Evolutionary conservation across 2,113 vertebrate genomes (phyloP).

Genomic region (Carlito syrichta): DNA sequence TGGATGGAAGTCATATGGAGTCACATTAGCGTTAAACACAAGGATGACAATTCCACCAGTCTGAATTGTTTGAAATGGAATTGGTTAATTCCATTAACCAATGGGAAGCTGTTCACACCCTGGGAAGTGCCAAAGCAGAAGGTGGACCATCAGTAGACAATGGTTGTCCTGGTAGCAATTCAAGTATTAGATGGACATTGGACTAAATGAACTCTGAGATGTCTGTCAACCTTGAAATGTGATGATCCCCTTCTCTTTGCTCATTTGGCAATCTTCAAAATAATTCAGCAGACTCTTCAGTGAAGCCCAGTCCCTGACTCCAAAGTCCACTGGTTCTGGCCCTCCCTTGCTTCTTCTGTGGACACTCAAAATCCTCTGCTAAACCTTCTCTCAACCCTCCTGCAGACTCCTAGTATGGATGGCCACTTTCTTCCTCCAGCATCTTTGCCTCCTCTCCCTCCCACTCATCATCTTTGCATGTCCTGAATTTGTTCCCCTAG

Average conservation of each 20-base stretch:
- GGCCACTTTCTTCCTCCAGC: not conserved
- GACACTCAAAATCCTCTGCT: not conserved
- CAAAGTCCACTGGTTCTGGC: not conserved
- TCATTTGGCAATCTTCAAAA: not conserved
- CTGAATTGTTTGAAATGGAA: not conserved
- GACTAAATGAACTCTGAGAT: not conserved
- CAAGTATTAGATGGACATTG: no score
- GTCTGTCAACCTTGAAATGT: not conserved
- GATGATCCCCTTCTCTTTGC: not conserved
- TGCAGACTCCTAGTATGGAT: not conserved
- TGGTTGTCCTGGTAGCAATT: not conserved
- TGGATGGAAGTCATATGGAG: not conserved
- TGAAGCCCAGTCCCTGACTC: not conserved
- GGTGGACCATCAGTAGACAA: not conserved
- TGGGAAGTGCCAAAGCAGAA: not conserved
- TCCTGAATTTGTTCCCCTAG: not conserved
- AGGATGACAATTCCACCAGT: not conserved
- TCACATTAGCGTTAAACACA: not conserved
- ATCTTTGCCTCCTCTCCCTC: not conserved
- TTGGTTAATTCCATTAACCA: not conserved
- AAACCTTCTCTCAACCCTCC: not conserved
- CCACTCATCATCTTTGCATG: not conserved
- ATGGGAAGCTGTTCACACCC: not conserved
- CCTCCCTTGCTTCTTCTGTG: not conserved
- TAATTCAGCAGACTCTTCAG: not conserved